Evolutionary conservation across 2,797 vertebrate species (phyloP), one percentile per base, ranked within the genome.

Genomic region (Fringilla coelebs): DNA sequence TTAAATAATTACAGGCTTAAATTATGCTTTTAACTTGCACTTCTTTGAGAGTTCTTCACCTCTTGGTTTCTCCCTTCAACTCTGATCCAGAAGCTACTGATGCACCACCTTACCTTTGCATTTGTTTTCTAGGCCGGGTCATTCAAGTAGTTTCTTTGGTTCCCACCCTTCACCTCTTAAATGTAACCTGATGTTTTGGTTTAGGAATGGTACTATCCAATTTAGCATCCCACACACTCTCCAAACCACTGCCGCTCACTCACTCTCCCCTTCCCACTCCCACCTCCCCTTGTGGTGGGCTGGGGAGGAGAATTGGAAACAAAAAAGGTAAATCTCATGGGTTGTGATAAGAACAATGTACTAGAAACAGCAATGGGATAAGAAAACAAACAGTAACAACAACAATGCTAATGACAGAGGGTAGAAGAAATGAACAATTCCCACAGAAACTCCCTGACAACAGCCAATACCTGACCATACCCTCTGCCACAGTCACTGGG

Each of bases 401-500:
- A 52, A 20, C 34, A 60, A 6, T 72, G 32, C 46, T 54, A 41
- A 40, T 52, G 52, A 41, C 26, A 72, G 52, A 46, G 40, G 22
- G 31, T 36, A 71, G 34, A 72, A 66, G 31, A 78, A 78, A 66
- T 31, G 0, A 84, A 34, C 13, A n/a, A 45, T 51, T 89, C 21
- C 45, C 20, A 40, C 1, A 0, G 20, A 51, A 70, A 18, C 10
- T 14, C 24, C 28, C 18, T 2, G 1, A 77, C 51, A 71, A 17
- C 12, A 63, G 57, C 34, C 25, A 25, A 4, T 51, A 38, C 26
- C 58, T 49, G n/a, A 22, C n/a, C 12, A 13, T 3, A 1, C 20
- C 17, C 24, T 70, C 57, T 76, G n/a, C 58, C 25, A 40, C 0
- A 0, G 29, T 57, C 29, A 22, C 13, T 38, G 0, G 0, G 0